Evolutionary conservation across 2,888 invertebrate genomes (phyloP).

Genomic region (Thalpophila matura): DNA sequence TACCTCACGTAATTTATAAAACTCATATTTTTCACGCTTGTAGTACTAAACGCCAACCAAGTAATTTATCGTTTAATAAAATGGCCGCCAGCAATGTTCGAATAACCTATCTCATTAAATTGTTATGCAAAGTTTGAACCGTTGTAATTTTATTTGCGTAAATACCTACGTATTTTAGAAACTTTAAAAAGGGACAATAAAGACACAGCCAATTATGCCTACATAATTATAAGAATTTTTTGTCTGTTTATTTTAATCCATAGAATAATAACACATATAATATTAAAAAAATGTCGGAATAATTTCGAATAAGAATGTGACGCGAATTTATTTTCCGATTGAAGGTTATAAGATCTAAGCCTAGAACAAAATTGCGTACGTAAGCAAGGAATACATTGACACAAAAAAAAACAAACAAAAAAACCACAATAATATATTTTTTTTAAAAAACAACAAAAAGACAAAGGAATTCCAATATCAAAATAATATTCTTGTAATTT

Average conservation of each 20-base stretch:
- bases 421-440: neutral
- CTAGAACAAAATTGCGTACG: too few relatives aligned
- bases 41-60: slow-evolving; percentile 1
- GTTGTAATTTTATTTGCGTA: neutral
- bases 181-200: too few relatives aligned
- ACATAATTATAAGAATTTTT: too few relatives aligned
- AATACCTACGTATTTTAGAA: too few relatives aligned
- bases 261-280: too few relatives aligned
- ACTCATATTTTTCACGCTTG: slow-evolving; percentile 32
- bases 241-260: too few relatives aligned
- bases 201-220: too few relatives aligned
- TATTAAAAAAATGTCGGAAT: too few relatives aligned
- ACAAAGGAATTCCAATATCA: neutral
- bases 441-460: neutral
- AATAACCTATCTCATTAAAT: slow-evolving; percentile 8
- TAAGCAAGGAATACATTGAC: too few relatives aligned
- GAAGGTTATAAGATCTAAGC: too few relatives aligned
- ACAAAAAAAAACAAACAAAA: neutral
- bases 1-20: slow-evolving; percentile 10
- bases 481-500: slow-evolving; percentile 18
- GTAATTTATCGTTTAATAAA: slow-evolving; percentile 50
- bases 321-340: too few relatives aligned
- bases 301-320: too few relatives aligned
- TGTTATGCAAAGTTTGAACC: neutral
- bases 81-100: slow-evolving; percentile 10